These are phyloP conservation scores for Calypte anna DNA, from an alignment of 2,113 vertebrate genomes.

Conservation along the genomic window DNA sequence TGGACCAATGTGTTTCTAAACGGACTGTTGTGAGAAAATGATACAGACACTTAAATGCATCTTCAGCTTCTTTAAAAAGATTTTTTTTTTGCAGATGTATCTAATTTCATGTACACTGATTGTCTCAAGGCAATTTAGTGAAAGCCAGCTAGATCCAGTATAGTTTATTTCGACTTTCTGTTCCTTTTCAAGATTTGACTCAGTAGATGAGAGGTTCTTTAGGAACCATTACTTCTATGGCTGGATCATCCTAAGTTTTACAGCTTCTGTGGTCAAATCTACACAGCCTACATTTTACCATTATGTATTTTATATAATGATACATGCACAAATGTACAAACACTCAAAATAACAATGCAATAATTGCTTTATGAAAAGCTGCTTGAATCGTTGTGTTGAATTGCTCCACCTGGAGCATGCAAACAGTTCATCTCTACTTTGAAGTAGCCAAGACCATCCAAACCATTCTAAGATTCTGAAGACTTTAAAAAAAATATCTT, in stretches of 20 bases:
- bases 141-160: constrained; percentile 5
- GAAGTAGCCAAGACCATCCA: background rate
- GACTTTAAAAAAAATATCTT: rapidly evolving
- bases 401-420: background rate
- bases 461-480: background rate
- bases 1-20: constrained; percentile 29
- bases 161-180: constrained; percentile 1
- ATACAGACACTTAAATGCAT: constrained; percentile 52
- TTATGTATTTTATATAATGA: background rate
- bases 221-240: background rate
- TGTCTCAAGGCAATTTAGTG: constrained; percentile 25
- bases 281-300: background rate
- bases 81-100: constrained; percentile 22
- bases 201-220: background rate
- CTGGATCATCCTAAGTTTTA: background rate
- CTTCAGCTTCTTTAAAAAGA: background rate
- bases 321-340: background rate
- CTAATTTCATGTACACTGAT: background rate
- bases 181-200: background rate
- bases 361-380: background rate
- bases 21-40: constrained; percentile 23
- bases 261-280: background rate
- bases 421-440: background rate
- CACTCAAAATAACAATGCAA: background rate
- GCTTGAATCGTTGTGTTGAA: background rate